These are phyloP conservation scores for Amphiprion percula DNA, from an alignment of 2,113 vertebrate genomes.

Conservation along the genomic window DNA sequence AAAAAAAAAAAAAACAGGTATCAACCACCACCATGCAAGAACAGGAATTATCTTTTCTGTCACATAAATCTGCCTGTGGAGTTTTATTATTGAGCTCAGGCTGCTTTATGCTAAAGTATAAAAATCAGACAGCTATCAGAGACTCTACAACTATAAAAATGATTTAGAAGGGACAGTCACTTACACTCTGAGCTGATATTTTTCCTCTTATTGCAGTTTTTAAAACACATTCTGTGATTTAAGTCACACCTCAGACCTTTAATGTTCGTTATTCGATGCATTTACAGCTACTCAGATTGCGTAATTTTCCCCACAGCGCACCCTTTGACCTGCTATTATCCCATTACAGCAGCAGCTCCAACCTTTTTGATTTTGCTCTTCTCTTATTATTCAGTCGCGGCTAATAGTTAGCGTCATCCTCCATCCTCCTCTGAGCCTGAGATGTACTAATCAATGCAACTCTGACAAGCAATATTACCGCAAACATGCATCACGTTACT, in stretches of 20 bases:
- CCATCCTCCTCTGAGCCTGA: constrained; percentile 24
- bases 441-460: constrained; percentile 48
- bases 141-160: not conserved
- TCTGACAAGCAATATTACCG: constrained; percentile 45
- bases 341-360: not conserved
- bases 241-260: constrained; percentile 1
- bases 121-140: constrained; percentile 15
- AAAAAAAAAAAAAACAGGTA: constrained; percentile 1
- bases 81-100: not conserved
- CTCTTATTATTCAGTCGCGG: constrained; percentile 24
- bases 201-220: not conserved
- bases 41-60: not conserved
- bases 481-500: constrained; percentile 57
- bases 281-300: constrained; percentile 30
- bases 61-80: not conserved
- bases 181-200: not conserved
- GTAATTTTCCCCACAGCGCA: not conserved
- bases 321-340: constrained; percentile 8
- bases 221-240: constrained; percentile 2
- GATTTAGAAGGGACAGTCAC: constrained; percentile 14
- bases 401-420: constrained; percentile 48
- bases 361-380: constrained; percentile 22
- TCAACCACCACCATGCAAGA: not conserved
- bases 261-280: constrained; percentile 13
- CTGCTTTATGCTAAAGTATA: not conserved